Evolutionary conservation across 2,113 vertebrate genomes (phyloP).

Genomic region (Cebus imitator): DNA sequence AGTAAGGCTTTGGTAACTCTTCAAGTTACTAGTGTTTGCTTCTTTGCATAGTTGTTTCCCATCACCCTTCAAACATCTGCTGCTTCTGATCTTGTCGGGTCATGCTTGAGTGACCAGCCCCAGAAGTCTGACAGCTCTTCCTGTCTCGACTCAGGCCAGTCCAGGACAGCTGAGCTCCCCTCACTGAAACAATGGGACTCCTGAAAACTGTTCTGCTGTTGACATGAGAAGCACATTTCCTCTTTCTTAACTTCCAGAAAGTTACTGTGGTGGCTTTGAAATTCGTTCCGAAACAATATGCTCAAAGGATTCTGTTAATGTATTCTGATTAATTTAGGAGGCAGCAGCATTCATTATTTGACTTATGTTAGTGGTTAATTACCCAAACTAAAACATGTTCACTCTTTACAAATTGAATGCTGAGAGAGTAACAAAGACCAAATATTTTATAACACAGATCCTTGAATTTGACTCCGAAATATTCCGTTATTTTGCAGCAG

Average conservation of each 20-base stretch:
- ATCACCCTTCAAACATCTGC: constrained; percentile 42
- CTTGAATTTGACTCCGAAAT: constrained; percentile 57
- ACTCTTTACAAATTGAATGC: constrained; percentile 47
- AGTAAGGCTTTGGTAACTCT: background rate
- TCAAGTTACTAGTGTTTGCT: background rate
- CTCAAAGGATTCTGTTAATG: constrained; percentile 1
- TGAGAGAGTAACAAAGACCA: constrained; percentile 56
- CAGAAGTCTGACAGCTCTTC: background rate
- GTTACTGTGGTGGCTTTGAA: background rate
- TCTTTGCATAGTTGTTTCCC: background rate
- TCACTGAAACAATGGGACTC: background rate
- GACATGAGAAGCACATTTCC: background rate
- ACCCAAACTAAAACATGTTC: constrained; percentile 61
- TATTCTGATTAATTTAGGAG: constrained; percentile 64
- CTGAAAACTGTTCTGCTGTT: background rate
- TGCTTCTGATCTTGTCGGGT: constrained; percentile 10
- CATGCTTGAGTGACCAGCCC: background rate
- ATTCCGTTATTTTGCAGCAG: constrained; percentile 43
- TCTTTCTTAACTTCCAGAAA: constrained; percentile 5
- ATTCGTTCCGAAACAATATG: background rate
- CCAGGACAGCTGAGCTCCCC: background rate
- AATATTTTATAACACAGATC: constrained; percentile 65
- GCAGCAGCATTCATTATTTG: constrained; percentile 53
- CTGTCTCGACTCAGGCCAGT: background rate
- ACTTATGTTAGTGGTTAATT: constrained; percentile 66